Conservation (phyloP, 2,113 vertebrate genomes). For the Atlantisia rogersi region DNA sequence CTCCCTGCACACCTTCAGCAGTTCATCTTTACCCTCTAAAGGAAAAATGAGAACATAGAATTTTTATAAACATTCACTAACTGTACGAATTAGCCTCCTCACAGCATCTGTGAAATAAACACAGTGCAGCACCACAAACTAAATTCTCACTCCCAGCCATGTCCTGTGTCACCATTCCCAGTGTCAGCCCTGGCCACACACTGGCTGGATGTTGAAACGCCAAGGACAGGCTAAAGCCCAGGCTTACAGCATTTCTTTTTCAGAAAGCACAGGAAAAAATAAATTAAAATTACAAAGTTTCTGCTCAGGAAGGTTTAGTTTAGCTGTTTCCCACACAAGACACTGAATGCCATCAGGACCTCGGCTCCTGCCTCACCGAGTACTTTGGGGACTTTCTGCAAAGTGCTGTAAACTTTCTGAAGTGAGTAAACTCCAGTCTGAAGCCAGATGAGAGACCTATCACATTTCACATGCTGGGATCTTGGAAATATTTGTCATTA, state of each 20-base stretch:
- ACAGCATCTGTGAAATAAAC: accelerated
- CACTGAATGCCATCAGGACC: accelerated
- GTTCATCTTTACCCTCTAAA: not conserved
- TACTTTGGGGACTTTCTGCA: not conserved
- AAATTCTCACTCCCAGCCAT: accelerated
- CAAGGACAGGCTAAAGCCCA: not conserved
- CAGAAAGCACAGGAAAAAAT: not conserved
- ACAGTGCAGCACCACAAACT: accelerated
- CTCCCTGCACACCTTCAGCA: not conserved
- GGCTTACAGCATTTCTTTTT: accelerated
- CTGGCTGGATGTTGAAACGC: not conserved
- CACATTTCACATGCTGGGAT: not conserved
- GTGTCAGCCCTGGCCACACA: accelerated
- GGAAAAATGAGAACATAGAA: not conserved
- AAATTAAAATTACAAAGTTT: not conserved
- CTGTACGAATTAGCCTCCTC: not conserved
- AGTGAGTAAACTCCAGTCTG: not conserved
- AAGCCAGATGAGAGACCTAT: not conserved
- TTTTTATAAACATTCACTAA: not conserved
- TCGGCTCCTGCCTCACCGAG: not conserved
- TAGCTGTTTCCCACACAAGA: accelerated
- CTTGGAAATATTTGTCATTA: not conserved
- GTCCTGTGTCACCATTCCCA: not conserved
- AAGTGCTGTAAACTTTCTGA: not conserved
- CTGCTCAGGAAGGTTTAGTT: not conserved